Evolutionary conservation across 2,113 vertebrate species (phyloP).

Genomic region (Pyrgilauda ruficollis): DNA sequence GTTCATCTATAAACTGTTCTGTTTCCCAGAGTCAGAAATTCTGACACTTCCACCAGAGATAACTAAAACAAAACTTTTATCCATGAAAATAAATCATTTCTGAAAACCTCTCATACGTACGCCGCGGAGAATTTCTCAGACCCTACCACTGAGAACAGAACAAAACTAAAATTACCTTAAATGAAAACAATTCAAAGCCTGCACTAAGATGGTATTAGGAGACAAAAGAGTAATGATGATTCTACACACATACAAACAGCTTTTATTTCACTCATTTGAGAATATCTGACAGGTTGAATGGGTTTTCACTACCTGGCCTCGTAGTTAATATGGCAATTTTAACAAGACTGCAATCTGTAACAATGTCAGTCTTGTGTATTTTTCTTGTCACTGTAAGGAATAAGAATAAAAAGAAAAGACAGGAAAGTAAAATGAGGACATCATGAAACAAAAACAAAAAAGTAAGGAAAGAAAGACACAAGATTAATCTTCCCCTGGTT

Average conservation of each 20-base stretch:
- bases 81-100: neutral
- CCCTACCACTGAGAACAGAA: neutral
- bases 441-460: neutral
- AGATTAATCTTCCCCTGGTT: neutral
- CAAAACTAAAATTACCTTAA: slow-evolving; percentile 28
- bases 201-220: neutral
- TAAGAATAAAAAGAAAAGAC: slow-evolving; percentile 23
- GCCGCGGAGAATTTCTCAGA: neutral
- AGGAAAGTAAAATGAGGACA: slow-evolving; percentile 20
- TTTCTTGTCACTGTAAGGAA: slow-evolving; percentile 43
- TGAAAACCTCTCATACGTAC: neutral
- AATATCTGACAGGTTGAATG: slow-evolving; percentile 61
- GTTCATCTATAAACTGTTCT: neutral
- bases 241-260: slow-evolving; percentile 41
- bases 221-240: slow-evolving; percentile 25
- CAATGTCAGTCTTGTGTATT: slow-evolving; percentile 13
- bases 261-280: slow-evolving; percentile 50
- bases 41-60: neutral
- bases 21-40: neutral
- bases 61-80: neutral
- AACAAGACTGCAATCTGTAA: slow-evolving; percentile 47
- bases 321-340: slow-evolving; percentile 45
- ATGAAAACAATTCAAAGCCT: slow-evolving; percentile 31
- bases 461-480: neutral
- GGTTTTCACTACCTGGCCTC: slow-evolving; percentile 37